Evolutionary conservation across 2,797 vertebrate genomes (phyloP).

Genomic region (Gila robusta): DNA sequence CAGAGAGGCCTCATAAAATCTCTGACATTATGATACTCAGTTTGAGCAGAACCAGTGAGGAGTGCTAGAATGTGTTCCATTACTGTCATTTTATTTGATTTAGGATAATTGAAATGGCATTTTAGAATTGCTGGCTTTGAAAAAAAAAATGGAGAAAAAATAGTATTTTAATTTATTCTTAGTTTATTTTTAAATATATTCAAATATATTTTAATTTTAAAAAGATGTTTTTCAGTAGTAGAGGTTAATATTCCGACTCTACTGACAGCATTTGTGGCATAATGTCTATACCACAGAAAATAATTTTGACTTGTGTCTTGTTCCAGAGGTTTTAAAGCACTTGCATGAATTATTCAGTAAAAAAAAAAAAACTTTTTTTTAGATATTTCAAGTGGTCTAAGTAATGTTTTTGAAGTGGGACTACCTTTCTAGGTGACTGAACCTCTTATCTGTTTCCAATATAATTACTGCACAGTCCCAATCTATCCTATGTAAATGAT

Average conservation of each 20-base stretch:
- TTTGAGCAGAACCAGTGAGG: slow-evolving; percentile 18
- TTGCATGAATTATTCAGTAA: not conserved
- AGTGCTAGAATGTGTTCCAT: slow-evolving; percentile 7
- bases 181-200: not conserved
- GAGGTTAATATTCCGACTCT: not conserved
- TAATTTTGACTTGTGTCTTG: not conserved
- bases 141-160: not conserved
- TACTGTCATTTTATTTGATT: not conserved
- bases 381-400: not conserved
- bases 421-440: not conserved
- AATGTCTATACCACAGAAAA: not conserved
- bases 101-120: slow-evolving; percentile 8
- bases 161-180: no score
- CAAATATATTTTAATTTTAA: not conserved
- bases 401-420: not conserved
- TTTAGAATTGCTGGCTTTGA: not conserved
- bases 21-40: slow-evolving; percentile 16
- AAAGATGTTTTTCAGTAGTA: not conserved
- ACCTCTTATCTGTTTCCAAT: not conserved
- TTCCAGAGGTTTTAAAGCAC: not conserved
- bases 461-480: not conserved
- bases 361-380: not conserved
- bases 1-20: slow-evolving; percentile 16
- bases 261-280: not conserved
- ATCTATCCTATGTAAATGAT: not conserved